Evolutionary conservation across 2,797 vertebrate genomes (phyloP).

Genomic region (Rhinophrynus dorsalis): DNA sequence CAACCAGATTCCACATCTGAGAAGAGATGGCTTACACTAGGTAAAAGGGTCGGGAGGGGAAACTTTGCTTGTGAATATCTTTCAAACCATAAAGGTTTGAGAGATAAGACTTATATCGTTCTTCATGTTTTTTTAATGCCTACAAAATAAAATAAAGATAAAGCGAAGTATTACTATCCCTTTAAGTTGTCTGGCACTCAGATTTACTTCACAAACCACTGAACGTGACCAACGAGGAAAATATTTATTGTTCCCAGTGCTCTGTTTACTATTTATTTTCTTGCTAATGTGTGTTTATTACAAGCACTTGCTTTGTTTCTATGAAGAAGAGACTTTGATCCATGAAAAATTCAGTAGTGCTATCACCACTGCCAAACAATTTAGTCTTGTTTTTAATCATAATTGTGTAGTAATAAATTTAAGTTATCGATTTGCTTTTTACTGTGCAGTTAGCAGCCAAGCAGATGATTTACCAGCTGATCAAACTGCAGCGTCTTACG

Average conservation of each 20-base stretch:
- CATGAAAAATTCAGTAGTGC: slow-evolving; percentile 25
- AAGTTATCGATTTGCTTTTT: slow-evolving; percentile 28
- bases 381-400: slow-evolving; percentile 34
- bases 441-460: not conserved
- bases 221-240: not conserved
- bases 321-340: slow-evolving; percentile 14
- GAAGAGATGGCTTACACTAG: too few relatives aligned
- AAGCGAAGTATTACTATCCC: too few relatives aligned
- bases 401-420: slow-evolving; percentile 20
- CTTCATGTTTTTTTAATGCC: too few relatives aligned
- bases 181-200: too few relatives aligned
- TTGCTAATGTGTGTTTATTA: slow-evolving; percentile 6
- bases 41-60: too few relatives aligned
- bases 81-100: too few relatives aligned
- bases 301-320: slow-evolving; percentile 27
- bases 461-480: not conserved
- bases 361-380: not conserved
- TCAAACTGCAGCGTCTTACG: not conserved
- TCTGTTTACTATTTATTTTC: slow-evolving; percentile 17
- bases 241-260: slow-evolving; percentile 17
- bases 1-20: too few relatives aligned
- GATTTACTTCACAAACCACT: not conserved
- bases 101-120: too few relatives aligned
- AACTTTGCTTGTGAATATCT: too few relatives aligned
- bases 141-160: too few relatives aligned